phyloP scores from a whole-genome alignment of 2,113 vertebrate genomes.

The Elephas maximus region DNA sequence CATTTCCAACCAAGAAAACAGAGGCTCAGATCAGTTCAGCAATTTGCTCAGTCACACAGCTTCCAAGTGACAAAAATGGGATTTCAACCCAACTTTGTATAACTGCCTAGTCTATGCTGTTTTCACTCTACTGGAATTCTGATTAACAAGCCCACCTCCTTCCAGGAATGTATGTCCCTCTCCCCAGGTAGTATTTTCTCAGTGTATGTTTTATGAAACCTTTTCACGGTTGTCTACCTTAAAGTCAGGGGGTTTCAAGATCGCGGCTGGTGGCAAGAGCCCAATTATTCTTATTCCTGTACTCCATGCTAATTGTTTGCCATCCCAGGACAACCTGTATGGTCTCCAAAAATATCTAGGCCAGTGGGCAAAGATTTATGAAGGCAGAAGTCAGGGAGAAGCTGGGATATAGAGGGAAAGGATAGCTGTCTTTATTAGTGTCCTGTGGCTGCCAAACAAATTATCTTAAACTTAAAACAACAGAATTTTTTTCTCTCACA shows the following conservation, averaged over 20 bases:
- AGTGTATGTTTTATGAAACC: not conserved
- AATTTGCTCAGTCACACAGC: not conserved
- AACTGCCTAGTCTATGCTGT: not conserved
- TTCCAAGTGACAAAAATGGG: not conserved
- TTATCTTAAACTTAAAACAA: not conserved
- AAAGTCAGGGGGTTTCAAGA: not conserved
- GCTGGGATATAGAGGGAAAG: not conserved
- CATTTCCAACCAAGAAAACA: not conserved
- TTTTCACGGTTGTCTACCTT: not conserved
- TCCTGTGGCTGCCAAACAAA: not conserved
- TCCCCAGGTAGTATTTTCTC: not conserved
- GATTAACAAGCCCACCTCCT: not conserved
- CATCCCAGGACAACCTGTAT: not conserved
- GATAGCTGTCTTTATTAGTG: not conserved
- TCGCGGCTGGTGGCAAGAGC: not conserved
- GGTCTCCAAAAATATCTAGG: not conserved
- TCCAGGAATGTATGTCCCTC: not conserved
- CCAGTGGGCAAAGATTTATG: not conserved
- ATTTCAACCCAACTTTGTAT: not conserved
- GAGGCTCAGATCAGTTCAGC: not conserved
- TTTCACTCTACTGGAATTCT: not conserved
- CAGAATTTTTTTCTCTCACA: not conserved
- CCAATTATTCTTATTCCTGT: not conserved
- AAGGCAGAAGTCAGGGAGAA: not conserved
- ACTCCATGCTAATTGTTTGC: not conserved